These are phyloP conservation scores for Coreius guichenoti DNA, from an alignment of 2,797 vertebrate species.

Conservation along the genomic window DNA sequence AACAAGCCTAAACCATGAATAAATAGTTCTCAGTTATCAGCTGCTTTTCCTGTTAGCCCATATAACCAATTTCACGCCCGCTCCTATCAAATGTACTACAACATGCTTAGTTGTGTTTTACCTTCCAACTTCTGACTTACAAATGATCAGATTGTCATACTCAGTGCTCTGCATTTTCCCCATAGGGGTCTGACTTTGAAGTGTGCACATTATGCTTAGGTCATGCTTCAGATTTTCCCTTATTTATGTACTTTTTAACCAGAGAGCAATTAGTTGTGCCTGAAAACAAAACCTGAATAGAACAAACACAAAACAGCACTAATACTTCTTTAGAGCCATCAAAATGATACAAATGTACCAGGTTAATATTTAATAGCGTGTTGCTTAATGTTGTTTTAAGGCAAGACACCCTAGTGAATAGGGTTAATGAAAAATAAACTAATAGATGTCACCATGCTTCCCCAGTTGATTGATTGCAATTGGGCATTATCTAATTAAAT, in stretches of 20 bases:
- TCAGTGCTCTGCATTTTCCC: constrained; percentile 43
- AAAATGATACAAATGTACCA: constrained; percentile 9
- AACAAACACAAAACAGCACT: constrained; percentile 9
- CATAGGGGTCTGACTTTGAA: constrained; percentile 28
- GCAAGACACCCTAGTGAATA: not conserved
- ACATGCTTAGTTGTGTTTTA: constrained; percentile 36
- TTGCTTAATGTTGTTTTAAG: not conserved
- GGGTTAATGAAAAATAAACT: not conserved
- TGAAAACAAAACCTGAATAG: constrained; percentile 29
- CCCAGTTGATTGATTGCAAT: not conserved
- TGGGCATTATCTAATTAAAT: not conserved
- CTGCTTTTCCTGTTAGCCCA: constrained; percentile 15
- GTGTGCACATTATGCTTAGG: constrained; percentile 33
- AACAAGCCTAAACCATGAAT: constrained; percentile 19
- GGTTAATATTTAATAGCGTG: not conserved
- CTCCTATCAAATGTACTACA: constrained; percentile 12
- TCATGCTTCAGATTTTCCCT: constrained; percentile 30
- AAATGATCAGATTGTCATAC: constrained; percentile 35
- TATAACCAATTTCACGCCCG: constrained; percentile 6
- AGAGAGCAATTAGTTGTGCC: constrained; percentile 26
- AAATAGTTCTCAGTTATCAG: constrained; percentile 21
- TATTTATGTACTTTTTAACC: constrained; percentile 29
- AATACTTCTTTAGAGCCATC: constrained; percentile 5
- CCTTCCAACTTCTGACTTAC: not conserved
- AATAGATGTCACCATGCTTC: not conserved